Evolutionary conservation across 2,888 invertebrate genomes (phyloP).

Genomic region (Brachyptera risi): DNA sequence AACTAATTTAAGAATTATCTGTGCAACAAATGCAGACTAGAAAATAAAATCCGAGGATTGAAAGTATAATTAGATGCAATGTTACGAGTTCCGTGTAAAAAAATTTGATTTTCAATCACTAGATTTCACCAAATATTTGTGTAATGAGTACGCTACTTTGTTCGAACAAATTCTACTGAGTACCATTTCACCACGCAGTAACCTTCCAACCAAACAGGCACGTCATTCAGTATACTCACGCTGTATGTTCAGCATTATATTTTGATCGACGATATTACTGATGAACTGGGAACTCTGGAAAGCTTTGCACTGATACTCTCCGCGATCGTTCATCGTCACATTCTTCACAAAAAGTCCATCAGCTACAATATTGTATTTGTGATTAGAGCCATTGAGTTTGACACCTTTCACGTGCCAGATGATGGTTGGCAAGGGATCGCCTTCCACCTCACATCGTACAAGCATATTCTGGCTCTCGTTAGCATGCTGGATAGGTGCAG

Average conservation of each 20-base stretch:
- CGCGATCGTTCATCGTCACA: constrained; percentile 52
- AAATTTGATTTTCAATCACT: too few species aligned
- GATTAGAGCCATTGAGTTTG: constrained; percentile 15
- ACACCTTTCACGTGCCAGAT: constrained; percentile 48
- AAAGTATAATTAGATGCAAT: too few species aligned
- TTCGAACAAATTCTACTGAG: too few species aligned
- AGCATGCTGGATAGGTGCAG: constrained; percentile 49
- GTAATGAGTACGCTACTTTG: too few species aligned
- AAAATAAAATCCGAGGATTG: too few species aligned
- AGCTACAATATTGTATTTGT: constrained; percentile 49
- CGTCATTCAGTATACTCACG: constrained; percentile 59
- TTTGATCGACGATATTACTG: constrained; percentile 51
- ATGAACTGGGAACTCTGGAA: constrained; percentile 49
- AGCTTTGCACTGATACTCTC: constrained; percentile 56
- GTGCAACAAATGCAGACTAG: too few species aligned
- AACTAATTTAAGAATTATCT: too few species aligned
- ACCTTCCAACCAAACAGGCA: too few species aligned
- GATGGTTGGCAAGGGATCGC: constrained; percentile 42
- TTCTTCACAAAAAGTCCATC: constrained; percentile 55
- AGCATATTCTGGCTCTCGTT: constrained; percentile 50
- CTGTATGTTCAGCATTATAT: constrained; percentile 54
- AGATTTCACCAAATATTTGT: too few species aligned
- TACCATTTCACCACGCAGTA: too few species aligned
- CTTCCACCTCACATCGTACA: constrained; percentile 39
- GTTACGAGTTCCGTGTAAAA: too few species aligned